Conservation (phyloP, 1,140 invertebrate genomes). For the Holotrichia oblita region DNA sequence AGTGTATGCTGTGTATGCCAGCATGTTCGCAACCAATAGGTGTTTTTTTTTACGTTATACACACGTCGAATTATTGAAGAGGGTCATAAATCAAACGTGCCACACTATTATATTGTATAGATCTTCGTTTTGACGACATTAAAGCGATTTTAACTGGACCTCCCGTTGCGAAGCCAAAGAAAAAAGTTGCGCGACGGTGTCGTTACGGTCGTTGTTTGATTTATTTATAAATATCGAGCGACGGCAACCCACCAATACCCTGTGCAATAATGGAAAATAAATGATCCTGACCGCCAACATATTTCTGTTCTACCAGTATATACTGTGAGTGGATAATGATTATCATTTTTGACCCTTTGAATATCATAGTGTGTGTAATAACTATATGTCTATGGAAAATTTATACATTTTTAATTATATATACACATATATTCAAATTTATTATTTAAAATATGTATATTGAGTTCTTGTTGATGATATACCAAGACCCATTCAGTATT, state of each 20-base stretch:
- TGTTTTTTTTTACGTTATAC: neutral
- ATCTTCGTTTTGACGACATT: constrained; percentile 1
- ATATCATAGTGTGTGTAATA: no score
- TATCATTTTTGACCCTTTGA: neutral
- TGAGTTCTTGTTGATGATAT: no score
- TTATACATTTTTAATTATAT: no score
- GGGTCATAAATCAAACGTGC: constrained; percentile 4
- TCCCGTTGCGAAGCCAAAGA: neutral
- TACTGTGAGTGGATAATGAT: neutral
- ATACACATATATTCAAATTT: no score
- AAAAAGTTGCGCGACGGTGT: neutral
- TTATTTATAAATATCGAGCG: constrained; percentile 33
- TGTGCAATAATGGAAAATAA: constrained; percentile 10
- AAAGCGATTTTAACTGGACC: constrained; percentile 17
- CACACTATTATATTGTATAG: constrained; percentile 21
- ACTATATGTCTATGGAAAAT: no score
- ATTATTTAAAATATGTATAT: no score
- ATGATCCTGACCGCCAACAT: neutral
- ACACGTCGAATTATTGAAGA: neutral
- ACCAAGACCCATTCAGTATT: no score
- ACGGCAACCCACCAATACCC: neutral
- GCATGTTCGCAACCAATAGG: neutral
- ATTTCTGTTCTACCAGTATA: neutral
- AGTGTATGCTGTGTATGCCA: no score
- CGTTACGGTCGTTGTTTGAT: constrained; percentile 9